Evolutionary conservation across 1,140 invertebrate species (phyloP).

Genomic region (Drosophila grimshawi): DNA sequence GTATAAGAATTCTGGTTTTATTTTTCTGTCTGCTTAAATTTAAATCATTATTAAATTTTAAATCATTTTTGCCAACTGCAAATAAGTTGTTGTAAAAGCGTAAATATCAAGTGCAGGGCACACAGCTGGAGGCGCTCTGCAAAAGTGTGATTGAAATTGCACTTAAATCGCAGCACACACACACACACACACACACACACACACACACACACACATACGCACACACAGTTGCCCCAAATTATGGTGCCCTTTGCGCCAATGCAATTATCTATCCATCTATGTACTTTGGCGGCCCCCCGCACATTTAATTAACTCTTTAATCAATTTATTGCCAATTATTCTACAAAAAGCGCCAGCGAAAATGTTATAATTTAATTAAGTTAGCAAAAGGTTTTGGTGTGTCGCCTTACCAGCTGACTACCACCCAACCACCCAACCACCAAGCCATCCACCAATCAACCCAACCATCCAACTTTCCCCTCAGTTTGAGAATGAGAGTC

Average conservation of each 20-base stretch:
- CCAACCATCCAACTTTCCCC: not conserved
- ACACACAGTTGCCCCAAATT: conserved; percentile 21
- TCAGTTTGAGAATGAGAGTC: not conserved
- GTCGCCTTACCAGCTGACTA: conserved; percentile 22
- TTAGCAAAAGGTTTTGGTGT: conserved; percentile 80
- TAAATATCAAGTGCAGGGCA: not conserved
- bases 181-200: conserved; percentile 4
- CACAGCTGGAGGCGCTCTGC: conserved; percentile 7
- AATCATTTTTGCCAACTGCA: not conserved
- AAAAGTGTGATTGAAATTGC: conserved; percentile 44
- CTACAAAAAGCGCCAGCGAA: conserved; percentile 76
- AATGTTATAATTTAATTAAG: conserved; percentile 80
- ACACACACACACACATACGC: not conserved
- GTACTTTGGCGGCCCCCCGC: conserved; percentile 39
- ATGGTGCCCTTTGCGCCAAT: conserved; percentile 49
- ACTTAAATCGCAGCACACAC: conserved; percentile 30
- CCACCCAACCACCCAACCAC: not conserved
- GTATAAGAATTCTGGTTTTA: too few relatives aligned
- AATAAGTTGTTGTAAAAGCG: not conserved
- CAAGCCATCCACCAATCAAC: not conserved
- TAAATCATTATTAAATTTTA: not conserved
- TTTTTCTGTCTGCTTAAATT: not conserved
- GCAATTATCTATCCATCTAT: conserved; percentile 71
- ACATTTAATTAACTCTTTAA: conserved; percentile 80
- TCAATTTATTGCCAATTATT: conserved; percentile 82